phyloP scores from a whole-genome alignment of 2,113 vertebrate species.

The Neolamprologus cancellatus region DNA sequence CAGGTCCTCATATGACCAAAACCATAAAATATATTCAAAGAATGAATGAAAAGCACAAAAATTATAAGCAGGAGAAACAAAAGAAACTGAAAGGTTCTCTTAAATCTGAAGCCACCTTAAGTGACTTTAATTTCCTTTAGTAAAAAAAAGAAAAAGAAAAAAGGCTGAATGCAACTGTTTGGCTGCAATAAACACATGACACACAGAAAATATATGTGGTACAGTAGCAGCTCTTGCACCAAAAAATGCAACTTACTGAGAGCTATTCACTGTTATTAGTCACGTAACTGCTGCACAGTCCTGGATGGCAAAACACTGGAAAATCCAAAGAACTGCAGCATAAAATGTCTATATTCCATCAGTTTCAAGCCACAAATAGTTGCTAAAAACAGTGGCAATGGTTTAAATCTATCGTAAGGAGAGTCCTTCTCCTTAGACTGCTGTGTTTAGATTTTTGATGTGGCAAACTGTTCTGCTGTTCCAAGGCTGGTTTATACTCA shows the following conservation, averaged over 20 bases:
- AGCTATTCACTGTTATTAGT: not conserved
- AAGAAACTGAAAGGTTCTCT: not conserved
- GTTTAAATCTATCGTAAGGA: not conserved
- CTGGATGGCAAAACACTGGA: not conserved
- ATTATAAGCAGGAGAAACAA: constrained; percentile 25
- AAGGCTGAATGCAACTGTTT: not conserved
- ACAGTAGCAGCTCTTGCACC: not conserved
- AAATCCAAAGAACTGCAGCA: not conserved
- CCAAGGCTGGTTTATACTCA: not conserved
- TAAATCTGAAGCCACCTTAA: constrained; percentile 17
- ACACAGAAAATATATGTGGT: not conserved
- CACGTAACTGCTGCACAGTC: not conserved
- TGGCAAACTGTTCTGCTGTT: not conserved
- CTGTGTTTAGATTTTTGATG: not conserved
- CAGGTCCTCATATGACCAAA: constrained; percentile 49
- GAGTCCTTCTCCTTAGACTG: not conserved
- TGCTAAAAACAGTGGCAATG: not conserved
- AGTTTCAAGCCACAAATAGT: not conserved
- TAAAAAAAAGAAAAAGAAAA: not conserved
- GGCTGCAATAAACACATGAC: not conserved
- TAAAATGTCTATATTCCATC: not conserved
- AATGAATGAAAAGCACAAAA: constrained; percentile 27
- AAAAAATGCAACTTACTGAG: not conserved
- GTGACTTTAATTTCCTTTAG: constrained; percentile 17
- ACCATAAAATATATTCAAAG: not conserved